These are phyloP conservation scores for Camptogramma bilineatum DNA, from an alignment of 2,888 invertebrate genomes.

Conservation along the genomic window DNA sequence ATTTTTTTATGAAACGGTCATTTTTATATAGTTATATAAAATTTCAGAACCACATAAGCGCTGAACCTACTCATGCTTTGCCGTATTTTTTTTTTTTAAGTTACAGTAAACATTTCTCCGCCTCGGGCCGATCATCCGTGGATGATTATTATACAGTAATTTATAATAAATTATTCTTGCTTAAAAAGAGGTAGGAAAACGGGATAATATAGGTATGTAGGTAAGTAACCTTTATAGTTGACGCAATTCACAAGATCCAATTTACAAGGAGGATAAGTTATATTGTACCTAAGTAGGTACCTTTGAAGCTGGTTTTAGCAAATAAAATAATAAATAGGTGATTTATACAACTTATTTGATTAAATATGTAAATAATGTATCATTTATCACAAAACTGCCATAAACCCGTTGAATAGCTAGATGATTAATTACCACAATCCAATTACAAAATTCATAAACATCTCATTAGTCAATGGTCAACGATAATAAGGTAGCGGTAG, in stretches of 20 bases:
- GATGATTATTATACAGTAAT: conserved; percentile 36
- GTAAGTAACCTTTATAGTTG: conserved; percentile 8
- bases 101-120: conserved; percentile 39
- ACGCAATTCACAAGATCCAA: conserved; percentile 16
- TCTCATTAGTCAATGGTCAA: conserved; percentile 32
- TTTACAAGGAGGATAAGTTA: conserved; percentile 7
- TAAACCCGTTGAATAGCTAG: neutral
- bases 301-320: neutral
- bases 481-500: conserved; percentile 43
- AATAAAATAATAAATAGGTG: neutral
- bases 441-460: conserved; percentile 34
- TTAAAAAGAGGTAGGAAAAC: conserved; percentile 23
- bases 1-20: neutral
- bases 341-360: neutral
- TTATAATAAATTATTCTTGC: conserved; percentile 32
- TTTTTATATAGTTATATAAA: neutral
- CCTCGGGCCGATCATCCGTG: conserved; percentile 37
- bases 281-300: neutral
- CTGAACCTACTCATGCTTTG: neutral
- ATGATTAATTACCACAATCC: conserved; percentile 28
- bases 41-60: neutral
- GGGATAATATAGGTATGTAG: conserved; percentile 15
- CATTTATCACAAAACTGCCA: neutral
- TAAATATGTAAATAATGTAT: conserved; percentile 2
- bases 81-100: neutral